Evolutionary conservation across 2,888 invertebrate species (phyloP), one percentile per base, ranked within the genome.

Genomic region (Epirrhoe alternata): DNA sequence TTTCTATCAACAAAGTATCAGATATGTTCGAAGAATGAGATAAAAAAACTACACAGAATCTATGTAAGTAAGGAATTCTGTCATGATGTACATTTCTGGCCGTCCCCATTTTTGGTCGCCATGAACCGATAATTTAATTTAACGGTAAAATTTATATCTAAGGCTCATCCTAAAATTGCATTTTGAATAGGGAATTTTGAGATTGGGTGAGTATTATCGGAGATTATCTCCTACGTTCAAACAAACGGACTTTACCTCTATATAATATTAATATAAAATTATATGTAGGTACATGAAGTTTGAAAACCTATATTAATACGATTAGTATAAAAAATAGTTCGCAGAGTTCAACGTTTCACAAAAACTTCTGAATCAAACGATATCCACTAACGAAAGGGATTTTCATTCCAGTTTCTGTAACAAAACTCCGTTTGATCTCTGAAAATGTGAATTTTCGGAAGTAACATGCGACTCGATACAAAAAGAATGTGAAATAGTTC

Each of bases 1-100:
- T 61, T 0, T 68, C 73, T 0, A 69, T 73, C 1, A 73, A 73
- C 7, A 73, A 69, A 56, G 71, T 73, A 0, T 69, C 68, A 0
- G 73, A 73, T 6, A 5, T 64, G 24, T 54, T 53, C 0, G 17
- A 50, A 8, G 16, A 52, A 0, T 30, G 7, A 1, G 12, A 53
- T 6, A 58, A 16, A 6, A n/a, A 5, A 16, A 49, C 45, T 0
- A 59, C 59, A 0, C 58, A 61, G 7, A 31, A 14, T n/a, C n/a
- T n/a, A n/a, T n/a, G n/a, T n/a, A n/a, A n/a, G n/a, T n/a, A n/a
- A n/a, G n/a, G n/a, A n/a, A n/a, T n/a, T n/a, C n/a, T n/a, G n/a
- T n/a, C n/a, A n/a, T n/a, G n/a, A n/a, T n/a, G n/a, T n/a, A n/a
- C n/a, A n/a, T n/a, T n/a, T n/a, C n/a, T n/a, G n/a, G n/a, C n/a